Conservation (phyloP, 2,888 invertebrate genomes). For the Leptopilina syphax region DNA sequence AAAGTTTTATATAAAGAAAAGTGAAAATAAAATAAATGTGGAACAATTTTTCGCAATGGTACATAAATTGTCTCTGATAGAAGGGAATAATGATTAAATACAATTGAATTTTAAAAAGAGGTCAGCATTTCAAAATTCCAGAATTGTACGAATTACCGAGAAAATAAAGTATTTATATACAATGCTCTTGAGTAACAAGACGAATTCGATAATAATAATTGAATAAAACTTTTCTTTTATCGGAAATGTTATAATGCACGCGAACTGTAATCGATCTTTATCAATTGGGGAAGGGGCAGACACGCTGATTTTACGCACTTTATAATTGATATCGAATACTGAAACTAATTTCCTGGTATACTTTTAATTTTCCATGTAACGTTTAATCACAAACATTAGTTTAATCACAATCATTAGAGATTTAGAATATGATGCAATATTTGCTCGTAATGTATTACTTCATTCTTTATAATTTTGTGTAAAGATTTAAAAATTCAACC, state of each 20-base stretch:
- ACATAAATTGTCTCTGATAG: constrained; percentile 17
- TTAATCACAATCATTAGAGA: no score
- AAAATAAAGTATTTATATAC: background rate
- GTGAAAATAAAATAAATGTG: constrained; percentile 26
- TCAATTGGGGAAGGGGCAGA: background rate
- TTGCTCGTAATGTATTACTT: no score
- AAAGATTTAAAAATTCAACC: no score
- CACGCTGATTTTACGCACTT: background rate
- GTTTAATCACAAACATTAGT: no score
- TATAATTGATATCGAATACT: background rate
- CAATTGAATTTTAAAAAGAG: constrained; percentile 14
- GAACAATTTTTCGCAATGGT: constrained; percentile 17
- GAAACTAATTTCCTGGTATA: no score
- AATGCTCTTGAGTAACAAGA: background rate
- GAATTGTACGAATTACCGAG: constrained; percentile 30
- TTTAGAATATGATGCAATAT: no score
- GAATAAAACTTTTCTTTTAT: background rate
- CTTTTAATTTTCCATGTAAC: no score
- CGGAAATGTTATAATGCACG: background rate
- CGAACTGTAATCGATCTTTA: background rate
- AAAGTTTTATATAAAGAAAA: background rate
- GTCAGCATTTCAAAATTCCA: constrained; percentile 21
- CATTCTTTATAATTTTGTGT: no score
- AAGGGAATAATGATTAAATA: background rate
- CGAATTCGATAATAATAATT: constrained; percentile 19